A percentile compares a stretch with the other conserved stretches of the same genome.
Conservation (phyloP, 1,140 invertebrate species). For the Micrasema minimum region DNA sequence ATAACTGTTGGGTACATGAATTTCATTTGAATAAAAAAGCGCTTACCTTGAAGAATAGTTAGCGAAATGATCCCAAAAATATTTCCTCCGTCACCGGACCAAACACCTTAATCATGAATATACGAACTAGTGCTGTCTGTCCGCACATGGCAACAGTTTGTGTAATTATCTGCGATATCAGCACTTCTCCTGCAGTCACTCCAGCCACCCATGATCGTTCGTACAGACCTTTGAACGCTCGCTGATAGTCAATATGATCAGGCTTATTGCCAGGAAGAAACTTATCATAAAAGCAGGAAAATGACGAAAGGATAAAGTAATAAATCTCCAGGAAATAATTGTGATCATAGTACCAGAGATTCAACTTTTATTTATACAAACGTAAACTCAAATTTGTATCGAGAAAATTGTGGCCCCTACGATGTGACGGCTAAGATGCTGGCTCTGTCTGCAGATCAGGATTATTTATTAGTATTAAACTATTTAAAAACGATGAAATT, state of each 20-base stretch:
- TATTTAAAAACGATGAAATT: no score
- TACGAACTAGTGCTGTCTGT: neutral
- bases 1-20: no score
- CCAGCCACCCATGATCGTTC: neutral
- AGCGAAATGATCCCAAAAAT: neutral
- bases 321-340: no score
- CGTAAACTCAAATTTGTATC: no score
- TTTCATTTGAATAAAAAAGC: no score
- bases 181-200: neutral
- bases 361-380: no score
- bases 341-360: no score
- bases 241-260: neutral
- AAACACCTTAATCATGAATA: slow-evolving; percentile 2
- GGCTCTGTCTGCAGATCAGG: no score
- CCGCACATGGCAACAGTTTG: neutral
- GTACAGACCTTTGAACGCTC: neutral
- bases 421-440: no score
- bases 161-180: neutral
- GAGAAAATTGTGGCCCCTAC: no score
- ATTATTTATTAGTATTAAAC: no score
- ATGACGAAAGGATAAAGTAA: neutral
- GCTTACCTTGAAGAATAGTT: slow-evolving; percentile 6
- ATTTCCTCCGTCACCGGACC: neutral
- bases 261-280: neutral
- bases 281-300: neutral